phyloP scores from a whole-genome alignment of 2,888 invertebrate genomes.

The Apocheima hispidaria region DNA sequence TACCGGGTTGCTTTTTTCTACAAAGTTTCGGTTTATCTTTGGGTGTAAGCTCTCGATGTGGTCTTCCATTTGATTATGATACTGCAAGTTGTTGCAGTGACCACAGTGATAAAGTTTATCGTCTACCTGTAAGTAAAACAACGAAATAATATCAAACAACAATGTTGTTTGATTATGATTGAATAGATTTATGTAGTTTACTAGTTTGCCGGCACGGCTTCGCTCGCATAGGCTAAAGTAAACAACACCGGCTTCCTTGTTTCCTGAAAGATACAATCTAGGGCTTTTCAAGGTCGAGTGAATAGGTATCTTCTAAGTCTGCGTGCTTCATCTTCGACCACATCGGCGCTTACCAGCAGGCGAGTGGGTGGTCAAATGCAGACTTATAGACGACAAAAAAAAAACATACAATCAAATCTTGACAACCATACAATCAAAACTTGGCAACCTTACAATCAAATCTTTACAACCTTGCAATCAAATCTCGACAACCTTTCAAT shows the following conservation, averaged over 20 bases:
- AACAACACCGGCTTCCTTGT: too few species aligned
- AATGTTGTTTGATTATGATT: too few species aligned
- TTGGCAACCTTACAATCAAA: neutral
- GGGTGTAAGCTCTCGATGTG: constrained; percentile 32
- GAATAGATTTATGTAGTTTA: too few species aligned
- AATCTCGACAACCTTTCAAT: neutral
- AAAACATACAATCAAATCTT: neutral
- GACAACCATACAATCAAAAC: neutral
- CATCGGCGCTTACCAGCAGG: too few species aligned
- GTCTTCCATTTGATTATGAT: constrained; percentile 23
- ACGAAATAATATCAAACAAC: neutral
- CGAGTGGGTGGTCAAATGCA: too few species aligned
- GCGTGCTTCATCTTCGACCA: too few species aligned
- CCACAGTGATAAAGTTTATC: constrained; percentile 56
- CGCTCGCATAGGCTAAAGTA: too few species aligned
- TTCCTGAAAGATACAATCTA: too few species aligned
- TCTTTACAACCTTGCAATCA: neutral
- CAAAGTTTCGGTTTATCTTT: constrained; percentile 19
- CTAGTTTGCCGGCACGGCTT: too few species aligned
- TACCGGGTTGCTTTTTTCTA: neutral
- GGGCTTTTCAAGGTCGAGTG: too few species aligned
- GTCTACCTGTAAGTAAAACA: constrained; percentile 52
- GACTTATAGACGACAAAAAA: too few species aligned
- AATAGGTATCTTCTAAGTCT: too few species aligned
- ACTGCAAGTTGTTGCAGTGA: constrained; percentile 55